Conservation (phyloP, 2,888 invertebrate species). For the Trisateles emortualis region DNA sequence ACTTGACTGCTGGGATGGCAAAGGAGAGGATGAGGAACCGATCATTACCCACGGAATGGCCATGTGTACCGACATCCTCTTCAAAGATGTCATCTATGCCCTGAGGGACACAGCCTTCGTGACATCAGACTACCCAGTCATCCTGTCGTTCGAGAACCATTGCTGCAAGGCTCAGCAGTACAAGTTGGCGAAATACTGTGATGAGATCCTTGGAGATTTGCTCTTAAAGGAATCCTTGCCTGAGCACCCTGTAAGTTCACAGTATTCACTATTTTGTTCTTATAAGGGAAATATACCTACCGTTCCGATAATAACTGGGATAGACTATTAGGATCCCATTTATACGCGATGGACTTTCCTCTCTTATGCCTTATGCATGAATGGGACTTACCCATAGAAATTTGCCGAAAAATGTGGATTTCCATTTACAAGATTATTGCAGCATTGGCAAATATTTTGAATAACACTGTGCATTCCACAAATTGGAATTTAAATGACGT, state of each 20-base stretch:
- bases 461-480: too few relatives aligned
- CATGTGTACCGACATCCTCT: conserved; percentile 99
- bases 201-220: conserved; percentile 97
- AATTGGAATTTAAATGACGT: too few relatives aligned
- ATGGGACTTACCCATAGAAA: too few relatives aligned
- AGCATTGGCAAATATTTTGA: too few relatives aligned
- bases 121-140: conserved; percentile 98
- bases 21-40: conserved; percentile 98
- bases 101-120: conserved; percentile 99
- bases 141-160: conserved; percentile 99
- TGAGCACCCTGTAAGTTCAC: conserved; percentile 92
- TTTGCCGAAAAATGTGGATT: too few relatives aligned
- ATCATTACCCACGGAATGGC: conserved; percentile 99
- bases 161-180: conserved; percentile 99
- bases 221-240: conserved; percentile 95
- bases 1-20: conserved; percentile 99
- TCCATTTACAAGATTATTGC: too few relatives aligned
- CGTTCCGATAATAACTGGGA: too few relatives aligned
- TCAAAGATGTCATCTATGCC: conserved; percentile 99
- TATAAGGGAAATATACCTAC: too few relatives aligned
- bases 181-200: conserved; percentile 99
- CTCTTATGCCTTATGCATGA: too few relatives aligned
- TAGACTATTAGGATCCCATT: too few relatives aligned
- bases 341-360: too few relatives aligned
- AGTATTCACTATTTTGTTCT: too few relatives aligned